phyloP scores from a whole-genome alignment of 2,797 vertebrate genomes.

The Crax fasciolata region DNA sequence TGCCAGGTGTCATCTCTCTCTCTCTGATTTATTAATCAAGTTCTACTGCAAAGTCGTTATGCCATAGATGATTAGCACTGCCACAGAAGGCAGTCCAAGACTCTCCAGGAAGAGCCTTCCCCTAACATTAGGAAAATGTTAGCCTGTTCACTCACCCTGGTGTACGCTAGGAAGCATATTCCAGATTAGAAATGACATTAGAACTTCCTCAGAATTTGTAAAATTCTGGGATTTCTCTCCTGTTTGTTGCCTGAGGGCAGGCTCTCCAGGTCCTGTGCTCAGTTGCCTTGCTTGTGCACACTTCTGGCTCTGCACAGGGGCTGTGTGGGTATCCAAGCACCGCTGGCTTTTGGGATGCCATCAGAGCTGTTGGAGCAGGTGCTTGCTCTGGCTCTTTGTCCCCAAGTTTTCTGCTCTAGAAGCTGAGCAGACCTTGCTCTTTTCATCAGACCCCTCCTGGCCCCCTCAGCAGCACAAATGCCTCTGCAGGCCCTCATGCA shows the following conservation, averaged over 20 bases:
- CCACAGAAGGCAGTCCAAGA: not conserved
- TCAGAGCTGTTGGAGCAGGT: conserved; percentile 27
- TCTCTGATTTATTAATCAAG: not conserved
- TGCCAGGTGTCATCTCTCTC: not conserved
- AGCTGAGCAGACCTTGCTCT: not conserved
- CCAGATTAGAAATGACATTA: not conserved
- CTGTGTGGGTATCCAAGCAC: not conserved
- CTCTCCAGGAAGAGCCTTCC: not conserved
- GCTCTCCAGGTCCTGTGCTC: fast-evolving
- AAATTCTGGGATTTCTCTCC: not conserved
- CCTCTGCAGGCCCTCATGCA: not conserved
- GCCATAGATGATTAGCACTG: not conserved
- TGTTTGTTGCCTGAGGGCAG: not conserved
- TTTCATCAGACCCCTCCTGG: not conserved
- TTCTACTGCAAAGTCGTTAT: not conserved
- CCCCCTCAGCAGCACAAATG: not conserved
- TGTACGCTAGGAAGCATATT: fast-evolving
- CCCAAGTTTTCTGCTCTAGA: conserved; percentile 15
- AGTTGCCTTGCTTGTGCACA: not conserved
- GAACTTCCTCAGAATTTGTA: not conserved
- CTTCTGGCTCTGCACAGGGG: not conserved
- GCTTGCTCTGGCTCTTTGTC: conserved; percentile 12
- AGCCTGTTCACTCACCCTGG: not conserved
- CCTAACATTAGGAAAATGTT: not conserved
- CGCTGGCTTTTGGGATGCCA: not conserved